Base-by-base conservation (phyloP, 2,113 vertebrate species). In the Neotoma lepida region DNA sequence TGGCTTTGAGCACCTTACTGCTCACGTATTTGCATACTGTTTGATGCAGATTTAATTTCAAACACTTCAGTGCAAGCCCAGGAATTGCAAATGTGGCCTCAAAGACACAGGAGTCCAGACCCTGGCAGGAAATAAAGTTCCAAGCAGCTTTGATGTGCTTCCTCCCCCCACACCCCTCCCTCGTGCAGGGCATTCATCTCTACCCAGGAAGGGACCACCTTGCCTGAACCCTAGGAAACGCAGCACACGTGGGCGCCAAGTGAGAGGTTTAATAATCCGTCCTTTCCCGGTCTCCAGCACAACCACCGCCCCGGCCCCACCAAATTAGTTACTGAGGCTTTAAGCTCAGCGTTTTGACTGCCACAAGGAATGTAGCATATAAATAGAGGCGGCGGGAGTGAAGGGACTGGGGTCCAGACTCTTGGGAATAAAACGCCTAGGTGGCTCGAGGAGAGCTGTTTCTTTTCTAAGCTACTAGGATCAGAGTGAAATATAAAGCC, bases 111-210 rank as follows among this genome's bases (percentile, higher is more conserved):
- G 88, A 63, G 71, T 58, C 58, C 73, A 71, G 78, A 68, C 26
- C 81, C 71, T 41, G 89, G 74, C 97, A 46, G 78, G 89, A 97
- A 91, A 97, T 97, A 96, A 97, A 97, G 95, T 98, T 98, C 96
- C 78, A 71, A 92, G 95, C 68, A 0, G 88, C 74, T 98, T 96
- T 94, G 91, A 88, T 74, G 97, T 96, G 95, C 92, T 97, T 86
- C 90, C 88, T 87, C 89, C 66, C 70, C 66, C 70, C 63, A 15
- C 88, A 94, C 91, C 85, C 95, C 97, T 89, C 28, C 58, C 46
- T 1, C 1, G 20, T 10, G 88, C 97, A 77, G 94, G 88, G 80
- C 97, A 86, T 64, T 96, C 35, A 70, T 24, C 93, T 96, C 86
- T 39, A 13, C 74, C 46, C 51, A 82, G 92, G 41, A 88, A 95